Percentiles rank a stretch among this genome's conserved stretches.
Conservation (phyloP, 2,797 vertebrate genomes). For the Pantherophis vulpinus region DNA sequence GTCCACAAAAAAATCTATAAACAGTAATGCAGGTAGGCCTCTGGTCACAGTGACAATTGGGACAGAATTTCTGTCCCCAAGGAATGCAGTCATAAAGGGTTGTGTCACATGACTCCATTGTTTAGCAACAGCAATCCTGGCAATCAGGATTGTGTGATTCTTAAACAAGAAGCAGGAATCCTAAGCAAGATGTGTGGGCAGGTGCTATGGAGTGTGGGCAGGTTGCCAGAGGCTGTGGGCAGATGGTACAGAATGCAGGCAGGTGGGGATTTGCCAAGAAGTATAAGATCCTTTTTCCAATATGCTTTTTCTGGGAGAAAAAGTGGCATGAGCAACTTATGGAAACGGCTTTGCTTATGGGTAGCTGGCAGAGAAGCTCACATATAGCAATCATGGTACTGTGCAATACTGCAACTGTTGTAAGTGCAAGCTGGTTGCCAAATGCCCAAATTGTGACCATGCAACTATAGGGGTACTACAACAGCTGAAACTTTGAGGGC, state of each 20-base stretch:
- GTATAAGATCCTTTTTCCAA: not conserved
- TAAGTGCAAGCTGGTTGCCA: not conserved
- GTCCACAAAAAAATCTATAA: not conserved
- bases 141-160: not conserved
- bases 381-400: not conserved
- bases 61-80: not conserved
- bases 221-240: not conserved
- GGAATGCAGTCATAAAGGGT: not conserved
- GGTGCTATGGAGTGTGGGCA: not conserved
- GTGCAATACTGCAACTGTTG: not conserved
- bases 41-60: not conserved
- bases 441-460: not conserved
- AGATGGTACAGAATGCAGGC: not conserved
- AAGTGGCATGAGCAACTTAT: not conserved
- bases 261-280: not conserved
- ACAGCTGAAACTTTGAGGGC: not conserved
- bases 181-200: not conserved
- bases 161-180: not conserved
- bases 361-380: not conserved
- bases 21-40: not conserved
- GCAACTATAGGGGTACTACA: not conserved
- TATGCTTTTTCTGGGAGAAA: not conserved
- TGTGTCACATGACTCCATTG: not conserved
- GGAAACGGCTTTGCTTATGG: not conserved
- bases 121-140: not conserved